Evolutionary conservation across 1,140 invertebrate species (phyloP).

Genomic region (Orius insidiosus): DNA sequence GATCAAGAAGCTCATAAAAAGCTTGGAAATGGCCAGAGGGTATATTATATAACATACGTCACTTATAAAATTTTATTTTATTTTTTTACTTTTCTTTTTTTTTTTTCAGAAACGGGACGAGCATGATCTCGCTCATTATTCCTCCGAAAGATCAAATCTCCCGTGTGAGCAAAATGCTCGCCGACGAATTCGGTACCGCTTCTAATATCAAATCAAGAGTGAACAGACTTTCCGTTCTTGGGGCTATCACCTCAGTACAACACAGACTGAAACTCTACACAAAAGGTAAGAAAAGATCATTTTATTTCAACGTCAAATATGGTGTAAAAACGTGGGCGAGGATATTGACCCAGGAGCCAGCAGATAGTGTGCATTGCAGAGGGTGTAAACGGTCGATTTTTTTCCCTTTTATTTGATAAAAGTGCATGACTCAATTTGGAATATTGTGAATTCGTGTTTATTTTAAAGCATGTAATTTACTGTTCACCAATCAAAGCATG

Average conservation of each 20-base stretch:
- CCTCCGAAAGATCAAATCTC: slow-evolving; percentile 99
- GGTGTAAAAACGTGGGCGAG: too few species aligned
- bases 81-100: slow-evolving; percentile 17
- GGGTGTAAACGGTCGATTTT: too few species aligned
- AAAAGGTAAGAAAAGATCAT: slow-evolving; percentile 61
- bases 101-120: slow-evolving; percentile 86
- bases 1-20: slow-evolving; percentile 99
- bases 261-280: slow-evolving; percentile 97
- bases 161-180: slow-evolving; percentile 97
- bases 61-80: slow-evolving; percentile 7
- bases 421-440: too few species aligned
- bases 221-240: slow-evolving; percentile 93
- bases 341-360: too few species aligned
- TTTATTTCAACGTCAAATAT: too few species aligned
- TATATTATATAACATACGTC: too few species aligned
- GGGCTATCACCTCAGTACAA: slow-evolving; percentile 98
- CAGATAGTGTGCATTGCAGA: too few species aligned
- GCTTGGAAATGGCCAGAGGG: slow-evolving; percentile 98
- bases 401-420: too few species aligned
- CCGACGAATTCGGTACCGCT: slow-evolving; percentile 98
- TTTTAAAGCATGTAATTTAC: too few species aligned
- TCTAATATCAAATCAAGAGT: slow-evolving; percentile 99
- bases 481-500: too few species aligned
- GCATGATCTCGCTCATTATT: slow-evolving; percentile 99
- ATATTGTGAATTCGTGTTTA: too few species aligned